These are phyloP conservation scores for Alaudala cheleensis DNA, from an alignment of 2,113 vertebrate genomes.

Conservation along the genomic window DNA sequence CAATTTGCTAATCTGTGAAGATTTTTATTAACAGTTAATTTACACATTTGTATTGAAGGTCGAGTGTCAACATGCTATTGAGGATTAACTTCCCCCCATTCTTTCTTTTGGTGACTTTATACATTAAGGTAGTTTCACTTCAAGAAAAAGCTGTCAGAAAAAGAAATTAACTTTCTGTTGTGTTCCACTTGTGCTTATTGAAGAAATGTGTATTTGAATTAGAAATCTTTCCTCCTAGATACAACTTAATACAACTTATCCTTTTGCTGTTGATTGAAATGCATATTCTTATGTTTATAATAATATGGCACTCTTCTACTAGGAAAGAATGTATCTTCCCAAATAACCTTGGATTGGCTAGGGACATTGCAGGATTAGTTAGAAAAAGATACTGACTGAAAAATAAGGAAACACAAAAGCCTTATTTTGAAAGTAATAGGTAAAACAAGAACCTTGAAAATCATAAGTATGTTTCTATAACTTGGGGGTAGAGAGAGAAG, in stretches of 20 bases:
- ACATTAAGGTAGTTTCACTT: neutral
- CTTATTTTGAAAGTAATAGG: neutral
- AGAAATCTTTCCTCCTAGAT: neutral
- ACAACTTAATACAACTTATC: neutral
- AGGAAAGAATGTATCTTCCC: neutral
- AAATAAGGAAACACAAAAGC: neutral
- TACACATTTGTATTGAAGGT: neutral
- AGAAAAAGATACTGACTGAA: neutral
- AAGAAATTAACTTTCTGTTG: neutral
- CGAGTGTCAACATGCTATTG: neutral
- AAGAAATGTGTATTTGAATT: neutral
- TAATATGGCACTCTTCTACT: neutral
- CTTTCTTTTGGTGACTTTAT: neutral
- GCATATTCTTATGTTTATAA: neutral
- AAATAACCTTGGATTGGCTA: neutral
- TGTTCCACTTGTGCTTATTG: neutral
- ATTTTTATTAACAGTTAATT: neutral
- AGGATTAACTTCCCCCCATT: neutral
- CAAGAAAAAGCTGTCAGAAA: neutral
- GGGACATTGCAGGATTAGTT: neutral
- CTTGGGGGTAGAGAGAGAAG: neutral
- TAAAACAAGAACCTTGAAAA: neutral
- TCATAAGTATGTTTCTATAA: neutral
- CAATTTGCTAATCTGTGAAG: neutral
- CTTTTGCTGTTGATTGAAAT: constrained; percentile 23